Evolutionary conservation across 2,113 vertebrate genomes (phyloP).

Genomic region (Callaeas wilsoni): DNA sequence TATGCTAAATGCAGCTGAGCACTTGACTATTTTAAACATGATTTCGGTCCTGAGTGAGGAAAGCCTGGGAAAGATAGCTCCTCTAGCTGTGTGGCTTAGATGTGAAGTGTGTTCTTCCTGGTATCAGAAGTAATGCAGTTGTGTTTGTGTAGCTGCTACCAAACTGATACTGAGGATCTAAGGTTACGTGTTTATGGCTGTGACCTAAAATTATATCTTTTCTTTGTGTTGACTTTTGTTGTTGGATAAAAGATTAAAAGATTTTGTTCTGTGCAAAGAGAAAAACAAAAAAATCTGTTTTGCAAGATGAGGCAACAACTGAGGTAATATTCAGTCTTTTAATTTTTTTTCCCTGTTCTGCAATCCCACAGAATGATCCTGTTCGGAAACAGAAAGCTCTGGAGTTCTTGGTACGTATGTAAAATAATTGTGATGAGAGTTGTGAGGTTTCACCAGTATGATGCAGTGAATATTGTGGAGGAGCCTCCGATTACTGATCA

Average conservation of each 20-base stretch:
- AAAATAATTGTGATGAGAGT: neutral
- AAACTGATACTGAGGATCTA: neutral
- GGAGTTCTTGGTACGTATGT: conserved; percentile 50
- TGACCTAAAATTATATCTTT: neutral
- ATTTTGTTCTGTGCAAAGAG: too few species aligned
- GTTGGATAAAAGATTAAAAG: neutral
- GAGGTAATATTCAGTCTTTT: neutral
- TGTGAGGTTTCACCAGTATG: neutral
- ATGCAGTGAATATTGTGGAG: neutral
- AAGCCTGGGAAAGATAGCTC: neutral
- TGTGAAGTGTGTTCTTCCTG: neutral
- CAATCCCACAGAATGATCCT: conserved; percentile 38
- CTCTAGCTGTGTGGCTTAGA: neutral
- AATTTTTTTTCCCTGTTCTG: neutral
- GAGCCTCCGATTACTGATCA: neutral
- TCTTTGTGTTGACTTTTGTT: neutral
- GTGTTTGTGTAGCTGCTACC: neutral
- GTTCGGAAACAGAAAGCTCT: conserved; percentile 48
- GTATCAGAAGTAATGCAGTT: neutral
- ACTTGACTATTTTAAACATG: neutral
- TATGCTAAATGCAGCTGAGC: neutral
- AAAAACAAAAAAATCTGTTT: too few species aligned
- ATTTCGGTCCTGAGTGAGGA: neutral
- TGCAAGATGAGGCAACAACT: neutral
- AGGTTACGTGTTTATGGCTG: neutral